Evolutionary conservation across 2,797 vertebrate genomes (phyloP), one percentile per base, ranked within the genome.

Genomic region (Zalophus californianus): DNA sequence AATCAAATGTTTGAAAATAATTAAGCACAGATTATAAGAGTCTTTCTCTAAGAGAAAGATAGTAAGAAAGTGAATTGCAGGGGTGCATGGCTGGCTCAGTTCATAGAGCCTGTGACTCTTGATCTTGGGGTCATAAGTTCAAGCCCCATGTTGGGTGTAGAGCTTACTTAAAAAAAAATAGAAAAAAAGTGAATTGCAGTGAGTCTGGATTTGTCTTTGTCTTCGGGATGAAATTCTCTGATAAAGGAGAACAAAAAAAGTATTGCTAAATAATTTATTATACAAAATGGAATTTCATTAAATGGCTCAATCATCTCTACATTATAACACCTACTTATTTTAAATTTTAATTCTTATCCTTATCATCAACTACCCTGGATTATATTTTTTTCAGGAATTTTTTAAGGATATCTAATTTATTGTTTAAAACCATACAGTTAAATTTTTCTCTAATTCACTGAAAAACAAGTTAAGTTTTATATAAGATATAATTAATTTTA

Each of bases 381-480:
- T 82, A 10, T 48, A 72, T n/a, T 60, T 60, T 52, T 56, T 77
- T 82, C 58, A 80, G 10, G 2, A 62, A 64, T 35, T 1, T 6
- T 84, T 41, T 62, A 82, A 35, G 1, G 11, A 56, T 82, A 12
- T 38, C 35, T 82, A 86, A 66, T 44, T 84, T 54, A 62, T 0
- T 85, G 1, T 91, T 93, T 50, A 82, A 52, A 92, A 48, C 0
- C 48, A 92, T 3, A 35, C 23, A 1, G 13, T 75, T 56, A 68
- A 18, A 23, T 13, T 52, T 35, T 41, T 35, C 2, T 93, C 13
- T 9, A 60, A 35, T 83, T 12, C 15, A 87, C 38, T 82, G 18
- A 70, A 83, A 94, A 86, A 56, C 18, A 77, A 82, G 58, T 77
- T 91, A n/a, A 77, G 25, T 15, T 75, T 94, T 64, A 72, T 50